Evolutionary conservation across 1,140 invertebrate species (phyloP), one percentile per base, ranked within the genome.

Genomic region (Philotrypesis tridentata): DNA sequence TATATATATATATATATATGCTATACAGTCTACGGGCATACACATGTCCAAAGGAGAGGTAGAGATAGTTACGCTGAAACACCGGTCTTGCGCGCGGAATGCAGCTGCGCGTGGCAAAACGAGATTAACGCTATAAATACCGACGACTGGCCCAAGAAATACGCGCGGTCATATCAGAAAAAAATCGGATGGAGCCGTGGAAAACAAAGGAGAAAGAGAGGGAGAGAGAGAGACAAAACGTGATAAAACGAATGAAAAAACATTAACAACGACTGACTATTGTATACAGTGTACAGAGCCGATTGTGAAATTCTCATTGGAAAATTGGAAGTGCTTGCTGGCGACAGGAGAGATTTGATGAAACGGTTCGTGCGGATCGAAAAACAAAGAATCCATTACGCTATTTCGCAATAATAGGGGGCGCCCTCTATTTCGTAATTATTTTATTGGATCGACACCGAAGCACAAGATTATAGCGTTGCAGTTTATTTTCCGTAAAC

Each of bases 81-180:
- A 23, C 72, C 76, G 73, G 86, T 72, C 86, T 85, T 78, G 84
- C 85, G 83, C 43, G 43, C 14, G 17, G 82, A 77, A 84, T 87
- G 87, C 85, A 87, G 87, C 87, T 85, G 84, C 82, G 83, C 82
- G 33, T 37, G 72, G 82, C 83, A 84, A 86, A 88, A 87, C 86
- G 85, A 87, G 87, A 89, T 89, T 89, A 88, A 88, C 84, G 84
- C 87, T 88, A 89, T 88, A 89, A 89, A 89, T 89, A 89, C 82
- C 84, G 80, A 83, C 84, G 48, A 73, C 43, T 72, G 83, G 81
- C 74, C 76, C 6, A 31, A 70, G 25, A 33, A 37, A 37, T 29
- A 27, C 31, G 29, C 4, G 68, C 7, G 43, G 7, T 29, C 29
- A 31, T 17, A 5, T n/a, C 37, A 27, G 65, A 60, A 25, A 60